phyloP scores from a whole-genome alignment of 2,797 vertebrate genomes.

The Phrynocephalus forsythii region DNA sequence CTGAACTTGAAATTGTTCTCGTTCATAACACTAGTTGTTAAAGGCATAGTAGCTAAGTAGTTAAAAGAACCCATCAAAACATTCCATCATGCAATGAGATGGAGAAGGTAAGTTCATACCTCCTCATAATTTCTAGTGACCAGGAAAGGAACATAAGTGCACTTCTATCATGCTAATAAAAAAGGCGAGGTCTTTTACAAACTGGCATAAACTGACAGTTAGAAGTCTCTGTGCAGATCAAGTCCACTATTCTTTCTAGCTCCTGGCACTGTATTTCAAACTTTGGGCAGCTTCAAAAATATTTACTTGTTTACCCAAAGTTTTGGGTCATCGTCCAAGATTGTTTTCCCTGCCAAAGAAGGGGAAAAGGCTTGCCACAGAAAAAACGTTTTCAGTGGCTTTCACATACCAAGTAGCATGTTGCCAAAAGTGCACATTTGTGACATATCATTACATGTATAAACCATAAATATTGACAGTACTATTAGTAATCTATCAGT shows the following conservation, averaged over 20 bases:
- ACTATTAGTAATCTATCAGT: conserved; percentile 18
- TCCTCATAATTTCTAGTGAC: neutral
- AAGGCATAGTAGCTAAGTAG: neutral
- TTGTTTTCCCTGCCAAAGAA: too few species aligned
- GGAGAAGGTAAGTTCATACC: neutral
- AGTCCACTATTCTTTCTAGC: too few species aligned
- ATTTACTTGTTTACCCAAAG: too few species aligned
- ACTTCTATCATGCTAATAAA: neutral
- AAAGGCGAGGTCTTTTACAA: too few species aligned
- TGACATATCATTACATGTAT: neutral
- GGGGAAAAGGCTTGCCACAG: too few species aligned
- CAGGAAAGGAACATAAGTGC: neutral
- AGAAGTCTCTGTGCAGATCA: too few species aligned
- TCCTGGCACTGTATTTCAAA: too few species aligned
- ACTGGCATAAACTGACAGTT: too few species aligned
- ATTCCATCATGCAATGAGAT: neutral
- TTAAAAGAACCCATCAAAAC: neutral
- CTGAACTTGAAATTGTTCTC: neutral
- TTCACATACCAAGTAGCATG: neutral
- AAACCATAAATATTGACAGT: neutral
- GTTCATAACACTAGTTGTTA: neutral
- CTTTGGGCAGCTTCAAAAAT: too few species aligned
- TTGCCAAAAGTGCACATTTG: neutral
- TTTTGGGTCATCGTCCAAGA: too few species aligned
- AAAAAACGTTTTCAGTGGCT: neutral